phyloP scores from a whole-genome alignment of 2,888 invertebrate genomes.

The Scaptomyza polygonia region DNA sequence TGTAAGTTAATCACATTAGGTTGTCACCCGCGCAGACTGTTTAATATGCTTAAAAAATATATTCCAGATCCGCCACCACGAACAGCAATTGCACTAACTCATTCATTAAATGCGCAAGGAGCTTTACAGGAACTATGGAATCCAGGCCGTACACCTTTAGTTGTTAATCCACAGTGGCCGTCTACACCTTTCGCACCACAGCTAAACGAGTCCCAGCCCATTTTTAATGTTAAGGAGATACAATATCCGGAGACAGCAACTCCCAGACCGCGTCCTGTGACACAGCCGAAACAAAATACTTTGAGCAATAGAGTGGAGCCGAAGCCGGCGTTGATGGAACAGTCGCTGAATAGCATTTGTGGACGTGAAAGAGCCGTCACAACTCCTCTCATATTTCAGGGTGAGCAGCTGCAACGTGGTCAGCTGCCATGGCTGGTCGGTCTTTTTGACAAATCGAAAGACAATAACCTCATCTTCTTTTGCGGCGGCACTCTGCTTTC shows the following conservation, averaged over 20 bases:
- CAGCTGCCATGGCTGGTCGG: constrained; percentile 89
- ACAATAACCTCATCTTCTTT: constrained; percentile 78
- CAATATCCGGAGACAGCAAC: background rate
- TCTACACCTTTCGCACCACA: background rate
- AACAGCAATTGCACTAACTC: constrained; percentile 63
- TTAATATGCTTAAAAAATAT: background rate
- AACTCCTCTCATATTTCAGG: constrained; percentile 68
- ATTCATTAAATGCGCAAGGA: constrained; percentile 47
- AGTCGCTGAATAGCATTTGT: constrained; percentile 44
- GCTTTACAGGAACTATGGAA: constrained; percentile 12
- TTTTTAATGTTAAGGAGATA: background rate
- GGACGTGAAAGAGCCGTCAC: constrained; percentile 55
- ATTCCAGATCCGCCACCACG: constrained; percentile 70
- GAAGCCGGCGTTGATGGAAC: background rate
- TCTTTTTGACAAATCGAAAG: constrained; percentile 85
- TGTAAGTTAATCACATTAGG: constrained; percentile 81
- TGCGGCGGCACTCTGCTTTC: constrained; percentile 82
- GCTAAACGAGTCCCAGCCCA: background rate
- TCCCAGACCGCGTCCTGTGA: background rate
- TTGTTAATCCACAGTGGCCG: background rate
- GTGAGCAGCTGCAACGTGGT: constrained; percentile 81
- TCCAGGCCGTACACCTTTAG: background rate
- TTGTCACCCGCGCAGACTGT: rapidly evolving
- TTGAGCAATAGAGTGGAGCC: background rate
- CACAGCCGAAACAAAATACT: background rate